phyloP scores from a whole-genome alignment of 2,797 vertebrate genomes.

The Cossypha niveicapilla region DNA sequence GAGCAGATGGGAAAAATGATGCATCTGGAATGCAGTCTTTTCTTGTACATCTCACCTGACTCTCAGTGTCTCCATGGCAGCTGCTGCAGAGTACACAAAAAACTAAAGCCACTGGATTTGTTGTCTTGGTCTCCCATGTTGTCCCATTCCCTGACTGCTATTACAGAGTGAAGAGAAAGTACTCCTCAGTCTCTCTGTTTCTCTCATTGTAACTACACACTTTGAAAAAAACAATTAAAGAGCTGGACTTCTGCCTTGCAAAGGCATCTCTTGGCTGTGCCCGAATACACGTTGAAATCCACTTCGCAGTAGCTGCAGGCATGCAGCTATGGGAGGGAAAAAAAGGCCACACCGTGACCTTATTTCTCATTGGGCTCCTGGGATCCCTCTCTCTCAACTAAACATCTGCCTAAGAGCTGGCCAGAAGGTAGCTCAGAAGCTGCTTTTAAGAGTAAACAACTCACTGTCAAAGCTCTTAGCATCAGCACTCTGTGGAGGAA shows the following conservation, averaged over 20 bases:
- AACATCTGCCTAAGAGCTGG: constrained; percentile 41
- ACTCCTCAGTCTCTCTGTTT: not conserved
- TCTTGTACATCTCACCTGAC: constrained; percentile 14
- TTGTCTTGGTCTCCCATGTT: not conserved
- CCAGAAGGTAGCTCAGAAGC: constrained; percentile 48
- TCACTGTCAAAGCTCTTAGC: constrained; percentile 49
- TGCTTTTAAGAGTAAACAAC: constrained; percentile 62
- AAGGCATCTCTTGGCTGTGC: not conserved
- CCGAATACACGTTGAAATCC: not conserved
- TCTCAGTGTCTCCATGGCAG: not conserved
- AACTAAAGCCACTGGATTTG: not conserved
- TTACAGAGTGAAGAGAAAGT: not conserved
- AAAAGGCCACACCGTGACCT: not conserved
- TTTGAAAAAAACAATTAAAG: not conserved
- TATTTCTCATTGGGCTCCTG: not conserved
- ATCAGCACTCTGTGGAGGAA: constrained; percentile 61
- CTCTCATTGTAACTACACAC: not conserved
- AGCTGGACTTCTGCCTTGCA: not conserved
- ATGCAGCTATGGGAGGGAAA: not conserved
- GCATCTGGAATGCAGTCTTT: not conserved
- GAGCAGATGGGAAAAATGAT: not conserved
- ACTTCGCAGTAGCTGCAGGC: not conserved
- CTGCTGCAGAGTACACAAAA: not conserved
- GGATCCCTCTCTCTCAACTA: not conserved
- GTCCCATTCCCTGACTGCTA: too few species aligned